Evolutionary conservation across 1,140 invertebrate genomes (phyloP).

Genomic region (Kradibia gibbosae): DNA sequence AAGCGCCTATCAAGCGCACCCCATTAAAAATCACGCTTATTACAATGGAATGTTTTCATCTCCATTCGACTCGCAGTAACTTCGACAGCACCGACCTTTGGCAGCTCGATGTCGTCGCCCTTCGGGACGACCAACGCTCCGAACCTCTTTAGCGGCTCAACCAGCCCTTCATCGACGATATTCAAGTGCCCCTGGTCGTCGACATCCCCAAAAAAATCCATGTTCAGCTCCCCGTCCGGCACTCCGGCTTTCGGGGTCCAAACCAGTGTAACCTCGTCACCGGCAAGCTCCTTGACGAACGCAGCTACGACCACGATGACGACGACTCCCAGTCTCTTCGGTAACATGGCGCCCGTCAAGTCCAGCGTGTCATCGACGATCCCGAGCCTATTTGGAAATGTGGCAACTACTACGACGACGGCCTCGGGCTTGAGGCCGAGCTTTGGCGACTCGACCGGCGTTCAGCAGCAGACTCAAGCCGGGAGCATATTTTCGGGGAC

Average conservation of each 20-base stretch:
- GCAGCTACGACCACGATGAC: neutral
- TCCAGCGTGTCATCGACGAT: neutral
- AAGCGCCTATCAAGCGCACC: no score
- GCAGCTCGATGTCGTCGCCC: conserved; percentile 18
- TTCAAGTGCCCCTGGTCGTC: conserved; percentile 32
- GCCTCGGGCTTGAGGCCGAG: neutral
- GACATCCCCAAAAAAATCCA: neutral
- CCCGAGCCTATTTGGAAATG: conserved; percentile 34
- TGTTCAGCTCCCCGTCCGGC: neutral
- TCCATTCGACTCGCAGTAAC: neutral
- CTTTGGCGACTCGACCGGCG: conserved; percentile 17
- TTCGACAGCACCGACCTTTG: conserved; percentile 43
- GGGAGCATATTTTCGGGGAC: conserved; percentile 33
- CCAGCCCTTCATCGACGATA: conserved; percentile 3
- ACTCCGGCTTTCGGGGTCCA: conserved; percentile 45
- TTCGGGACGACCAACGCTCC: conserved; percentile 43
- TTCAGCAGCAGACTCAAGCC: neutral
- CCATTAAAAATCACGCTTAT: no score
- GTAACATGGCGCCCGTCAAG: neutral
- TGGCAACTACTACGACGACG: neutral
- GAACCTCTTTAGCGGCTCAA: conserved; percentile 35
- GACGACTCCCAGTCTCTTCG: conserved; percentile 46
- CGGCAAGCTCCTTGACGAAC: neutral
- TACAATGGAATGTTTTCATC: neutral
- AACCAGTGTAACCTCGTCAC: conserved; percentile 15